These are phyloP conservation scores for Rhinogobio ventralis DNA, from an alignment of 2,797 vertebrate species.

Conservation along the genomic window DNA sequence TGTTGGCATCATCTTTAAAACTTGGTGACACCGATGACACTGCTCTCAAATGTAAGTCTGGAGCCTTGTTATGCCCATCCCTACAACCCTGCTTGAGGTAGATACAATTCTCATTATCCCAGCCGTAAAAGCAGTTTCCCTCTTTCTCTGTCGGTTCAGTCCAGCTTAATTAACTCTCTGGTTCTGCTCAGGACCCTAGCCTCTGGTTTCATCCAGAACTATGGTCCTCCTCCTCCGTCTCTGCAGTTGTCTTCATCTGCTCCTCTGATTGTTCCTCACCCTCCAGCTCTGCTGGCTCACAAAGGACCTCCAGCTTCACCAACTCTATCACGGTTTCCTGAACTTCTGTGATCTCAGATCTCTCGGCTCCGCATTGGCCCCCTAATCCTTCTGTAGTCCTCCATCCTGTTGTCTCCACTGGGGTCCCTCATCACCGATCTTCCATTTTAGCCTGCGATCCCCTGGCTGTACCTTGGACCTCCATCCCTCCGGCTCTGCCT, in stretches of 20 bases:
- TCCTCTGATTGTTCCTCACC: no score
- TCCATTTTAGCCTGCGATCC: neutral
- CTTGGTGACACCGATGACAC: no score
- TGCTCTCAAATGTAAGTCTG: neutral
- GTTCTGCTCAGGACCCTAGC: neutral
- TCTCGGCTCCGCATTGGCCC: neutral
- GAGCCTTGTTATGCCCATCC: neutral
- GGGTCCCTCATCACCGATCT: neutral
- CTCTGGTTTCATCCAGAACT: neutral
- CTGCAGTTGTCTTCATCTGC: no score
- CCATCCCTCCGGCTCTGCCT: neutral
- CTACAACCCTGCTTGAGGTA: neutral
- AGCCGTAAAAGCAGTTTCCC: no score
- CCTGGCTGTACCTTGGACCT: neutral
- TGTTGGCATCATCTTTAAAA: neutral
- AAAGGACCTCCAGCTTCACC: neutral
- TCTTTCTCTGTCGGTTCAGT: neutral
- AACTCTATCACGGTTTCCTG: neutral
- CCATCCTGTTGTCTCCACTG: neutral
- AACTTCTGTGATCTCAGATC: neutral
- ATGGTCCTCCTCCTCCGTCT: neutral
- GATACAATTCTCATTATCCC: neutral
- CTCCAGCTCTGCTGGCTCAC: no score
- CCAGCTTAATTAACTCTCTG: neutral
- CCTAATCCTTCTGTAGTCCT: neutral